Percentiles rank a stretch among this genome's conserved stretches.
These are phyloP conservation scores for Ctenodactylus gundi DNA, from an alignment of 2,113 vertebrate species.

Conservation along the genomic window DNA sequence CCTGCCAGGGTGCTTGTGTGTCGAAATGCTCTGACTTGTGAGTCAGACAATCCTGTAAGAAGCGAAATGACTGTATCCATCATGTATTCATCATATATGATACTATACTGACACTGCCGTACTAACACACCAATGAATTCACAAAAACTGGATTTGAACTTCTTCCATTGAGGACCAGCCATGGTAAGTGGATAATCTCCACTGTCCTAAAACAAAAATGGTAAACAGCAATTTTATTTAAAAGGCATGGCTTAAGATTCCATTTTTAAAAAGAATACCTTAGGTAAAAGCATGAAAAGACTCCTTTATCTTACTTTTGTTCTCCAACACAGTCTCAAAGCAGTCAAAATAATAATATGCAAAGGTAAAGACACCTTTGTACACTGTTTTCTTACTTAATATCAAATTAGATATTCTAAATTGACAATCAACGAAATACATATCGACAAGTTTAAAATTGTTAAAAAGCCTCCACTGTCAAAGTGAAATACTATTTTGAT, in stretches of 20 bases:
- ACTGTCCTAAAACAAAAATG: slow-evolving; percentile 90
- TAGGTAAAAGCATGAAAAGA: neutral
- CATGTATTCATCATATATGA: slow-evolving; percentile 99
- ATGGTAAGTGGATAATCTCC: slow-evolving; percentile 98
- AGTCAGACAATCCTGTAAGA: slow-evolving; percentile 98
- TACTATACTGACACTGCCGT: slow-evolving; percentile 99
- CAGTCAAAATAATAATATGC: neutral
- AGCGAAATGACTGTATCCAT: slow-evolving; percentile 99
- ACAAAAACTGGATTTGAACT: slow-evolving; percentile 98
- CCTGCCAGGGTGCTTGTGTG: slow-evolving; percentile 99
- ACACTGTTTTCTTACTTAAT: slow-evolving; percentile 8
- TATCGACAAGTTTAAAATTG: neutral
- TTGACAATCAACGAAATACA: slow-evolving; percentile 33
- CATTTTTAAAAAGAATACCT: neutral
- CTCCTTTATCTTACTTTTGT: slow-evolving; percentile 17
- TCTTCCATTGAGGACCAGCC: slow-evolving; percentile 99
- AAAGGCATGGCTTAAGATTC: slow-evolving; percentile 20
- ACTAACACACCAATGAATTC: slow-evolving; percentile 98
- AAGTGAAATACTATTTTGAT: slow-evolving; percentile 18
- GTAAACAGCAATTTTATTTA: slow-evolving; percentile 48
- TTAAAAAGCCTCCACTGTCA: neutral
- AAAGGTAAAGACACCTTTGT: slow-evolving; percentile 30
- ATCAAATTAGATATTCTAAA: slow-evolving; percentile 17
- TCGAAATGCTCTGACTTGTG: slow-evolving; percentile 98
- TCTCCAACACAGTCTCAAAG: slow-evolving; percentile 21